Evolutionary conservation across 2,113 vertebrate species (phyloP).

Genomic region (Triplophysa dalaica): DNA sequence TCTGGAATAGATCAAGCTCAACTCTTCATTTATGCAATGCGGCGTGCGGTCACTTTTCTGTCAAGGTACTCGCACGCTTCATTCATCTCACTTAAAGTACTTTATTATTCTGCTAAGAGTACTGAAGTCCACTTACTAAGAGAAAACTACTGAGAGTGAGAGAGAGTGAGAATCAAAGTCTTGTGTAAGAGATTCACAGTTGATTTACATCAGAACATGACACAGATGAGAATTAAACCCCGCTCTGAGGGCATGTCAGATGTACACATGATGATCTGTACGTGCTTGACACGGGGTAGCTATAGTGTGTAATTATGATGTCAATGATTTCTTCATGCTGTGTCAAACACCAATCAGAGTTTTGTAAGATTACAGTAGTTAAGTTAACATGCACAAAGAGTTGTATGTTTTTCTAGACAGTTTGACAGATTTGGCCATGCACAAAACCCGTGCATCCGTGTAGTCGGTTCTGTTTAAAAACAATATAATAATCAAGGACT

Average conservation of each 20-base stretch:
- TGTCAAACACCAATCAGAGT: not conserved
- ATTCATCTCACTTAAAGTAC: not conserved
- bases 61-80: not conserved
- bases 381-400: too few relatives aligned
- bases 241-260: not conserved
- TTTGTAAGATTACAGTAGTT: not conserved
- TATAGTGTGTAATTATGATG: not conserved
- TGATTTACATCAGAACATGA: conserved; percentile 15
- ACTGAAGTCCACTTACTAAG: not conserved
- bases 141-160: not conserved
- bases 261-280: conserved; percentile 5
- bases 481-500: too few relatives aligned
- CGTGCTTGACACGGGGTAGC: not conserved
- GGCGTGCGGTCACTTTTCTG: not conserved
- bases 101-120: not conserved
- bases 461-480: not conserved
- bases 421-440: not conserved
- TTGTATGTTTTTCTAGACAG: too few relatives aligned
- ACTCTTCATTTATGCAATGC: not conserved
- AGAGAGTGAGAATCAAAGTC: not conserved
- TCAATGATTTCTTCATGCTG: conserved; percentile 11
- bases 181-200: not conserved
- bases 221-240: not conserved
- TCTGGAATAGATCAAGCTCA: conserved; percentile 2
- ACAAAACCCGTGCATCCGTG: not conserved